These are phyloP conservation scores for Microplitis mediator DNA, from an alignment of 1,140 invertebrate species.

Conservation along the genomic window DNA sequence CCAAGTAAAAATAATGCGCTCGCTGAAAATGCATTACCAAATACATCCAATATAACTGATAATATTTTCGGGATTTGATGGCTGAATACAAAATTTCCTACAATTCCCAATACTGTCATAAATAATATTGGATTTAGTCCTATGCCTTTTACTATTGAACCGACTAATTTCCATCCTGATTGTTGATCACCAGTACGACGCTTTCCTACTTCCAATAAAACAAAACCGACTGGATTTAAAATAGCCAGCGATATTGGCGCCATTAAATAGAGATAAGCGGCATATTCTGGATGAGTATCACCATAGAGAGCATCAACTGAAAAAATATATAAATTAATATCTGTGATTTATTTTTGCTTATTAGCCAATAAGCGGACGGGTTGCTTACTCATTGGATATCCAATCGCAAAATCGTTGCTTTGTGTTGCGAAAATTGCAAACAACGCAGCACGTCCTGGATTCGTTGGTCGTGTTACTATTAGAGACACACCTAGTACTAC, in stretches of 20 bases:
- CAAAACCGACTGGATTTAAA: slow-evolving; percentile 90
- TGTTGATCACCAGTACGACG: slow-evolving; percentile 38
- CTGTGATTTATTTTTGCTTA: background rate
- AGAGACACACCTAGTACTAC: slow-evolving; percentile 80
- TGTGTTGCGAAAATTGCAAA: slow-evolving; percentile 96
- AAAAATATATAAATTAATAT: slow-evolving; percentile 46
- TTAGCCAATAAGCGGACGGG: background rate
- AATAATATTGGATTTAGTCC: slow-evolving; percentile 88
- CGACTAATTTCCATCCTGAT: slow-evolving; percentile 50
- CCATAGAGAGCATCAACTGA: slow-evolving; percentile 77
- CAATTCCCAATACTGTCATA: slow-evolving; percentile 90
- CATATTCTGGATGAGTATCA: slow-evolving; percentile 85
- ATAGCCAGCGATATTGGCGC: slow-evolving; percentile 92
- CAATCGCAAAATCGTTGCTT: slow-evolving; percentile 97
- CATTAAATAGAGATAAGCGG: slow-evolving; percentile 90
- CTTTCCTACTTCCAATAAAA: slow-evolving; percentile 88
- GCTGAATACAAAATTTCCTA: slow-evolving; percentile 83
- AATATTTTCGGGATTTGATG: slow-evolving; percentile 79
- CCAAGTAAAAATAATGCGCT: slow-evolving; percentile 90
- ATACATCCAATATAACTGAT: slow-evolving; percentile 75
- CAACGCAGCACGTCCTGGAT: slow-evolving; percentile 84
- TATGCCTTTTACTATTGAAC: slow-evolving; percentile 70
- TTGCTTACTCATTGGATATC: slow-evolving; percentile 90
- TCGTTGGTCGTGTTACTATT: slow-evolving; percentile 77
- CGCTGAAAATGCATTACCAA: slow-evolving; percentile 89